Conservation (phyloP, 1,140 invertebrate genomes). For the Stratiolaelaps scimitus region DNA sequence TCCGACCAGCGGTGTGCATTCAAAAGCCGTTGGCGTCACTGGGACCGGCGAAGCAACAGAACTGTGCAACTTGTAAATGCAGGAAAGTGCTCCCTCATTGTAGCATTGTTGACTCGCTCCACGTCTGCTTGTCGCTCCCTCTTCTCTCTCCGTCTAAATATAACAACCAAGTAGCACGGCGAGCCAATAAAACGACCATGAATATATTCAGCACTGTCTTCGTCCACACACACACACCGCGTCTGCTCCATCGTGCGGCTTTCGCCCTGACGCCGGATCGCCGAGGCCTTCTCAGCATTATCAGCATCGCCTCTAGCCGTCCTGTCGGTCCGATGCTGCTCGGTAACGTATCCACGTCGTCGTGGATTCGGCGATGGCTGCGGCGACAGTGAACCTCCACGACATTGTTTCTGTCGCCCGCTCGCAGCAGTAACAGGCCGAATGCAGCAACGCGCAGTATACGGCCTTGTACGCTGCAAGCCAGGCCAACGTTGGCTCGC, state of each 20-base stretch:
- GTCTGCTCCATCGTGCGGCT: background rate
- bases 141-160: background rate
- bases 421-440: too few species aligned
- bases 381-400: too few species aligned
- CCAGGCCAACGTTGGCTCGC: too few species aligned
- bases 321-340: background rate
- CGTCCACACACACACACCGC: background rate
- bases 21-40: background rate
- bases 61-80: background rate
- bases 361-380: too few species aligned
- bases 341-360: background rate
- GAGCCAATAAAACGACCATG: conserved; percentile 22
- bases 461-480: too few species aligned
- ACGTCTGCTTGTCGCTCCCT: background rate
- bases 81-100: background rate
- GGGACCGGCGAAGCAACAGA: background rate
- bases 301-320: background rate
- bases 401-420: too few species aligned
- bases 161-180: conserved; percentile 1
- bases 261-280: background rate
- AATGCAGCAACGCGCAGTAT: too few species aligned
- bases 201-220: conserved; percentile 14
- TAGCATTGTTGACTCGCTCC: background rate
- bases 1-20: background rate
- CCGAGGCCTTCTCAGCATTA: background rate